Conservation (phyloP, 2,113 vertebrate genomes). For the Mastomys natalensis region DNA sequence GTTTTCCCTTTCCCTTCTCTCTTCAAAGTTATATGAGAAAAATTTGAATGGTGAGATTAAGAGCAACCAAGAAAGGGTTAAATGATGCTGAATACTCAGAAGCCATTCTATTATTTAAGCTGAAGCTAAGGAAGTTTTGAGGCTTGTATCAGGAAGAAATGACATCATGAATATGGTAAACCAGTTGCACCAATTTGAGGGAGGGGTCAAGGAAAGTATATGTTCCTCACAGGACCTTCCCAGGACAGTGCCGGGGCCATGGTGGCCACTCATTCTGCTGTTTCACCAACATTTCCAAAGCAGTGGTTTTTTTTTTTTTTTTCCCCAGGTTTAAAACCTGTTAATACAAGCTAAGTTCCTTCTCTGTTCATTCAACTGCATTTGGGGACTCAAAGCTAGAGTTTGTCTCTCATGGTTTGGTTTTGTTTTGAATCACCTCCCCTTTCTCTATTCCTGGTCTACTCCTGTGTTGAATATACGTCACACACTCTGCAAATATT, state of each 20-base stretch:
- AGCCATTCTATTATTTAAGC: neutral
- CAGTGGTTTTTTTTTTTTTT: slow-evolving; percentile 32
- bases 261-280: neutral
- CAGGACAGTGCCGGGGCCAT: neutral
- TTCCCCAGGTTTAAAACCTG: slow-evolving; percentile 65
- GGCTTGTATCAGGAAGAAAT: neutral
- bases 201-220: neutral
- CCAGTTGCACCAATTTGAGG: neutral
- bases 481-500: neutral
- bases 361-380: slow-evolving; percentile 63
- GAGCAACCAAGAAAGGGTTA: neutral
- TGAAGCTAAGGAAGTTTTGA: neutral
- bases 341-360: slow-evolving; percentile 60
- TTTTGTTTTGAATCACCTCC: neutral
- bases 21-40: neutral
- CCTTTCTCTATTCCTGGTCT: neutral
- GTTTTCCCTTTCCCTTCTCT: neutral
- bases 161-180: neutral
- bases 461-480: neutral
- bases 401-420: neutral
- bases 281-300: slow-evolving; percentile 66
- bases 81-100: neutral
- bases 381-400: slow-evolving; percentile 42
- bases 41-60: neutral
- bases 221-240: neutral